Percentiles rank a stretch among this genome's conserved stretches.
These are phyloP conservation scores for Kradibia gibbosae DNA, from an alignment of 1,140 invertebrate genomes.

Conservation along the genomic window DNA sequence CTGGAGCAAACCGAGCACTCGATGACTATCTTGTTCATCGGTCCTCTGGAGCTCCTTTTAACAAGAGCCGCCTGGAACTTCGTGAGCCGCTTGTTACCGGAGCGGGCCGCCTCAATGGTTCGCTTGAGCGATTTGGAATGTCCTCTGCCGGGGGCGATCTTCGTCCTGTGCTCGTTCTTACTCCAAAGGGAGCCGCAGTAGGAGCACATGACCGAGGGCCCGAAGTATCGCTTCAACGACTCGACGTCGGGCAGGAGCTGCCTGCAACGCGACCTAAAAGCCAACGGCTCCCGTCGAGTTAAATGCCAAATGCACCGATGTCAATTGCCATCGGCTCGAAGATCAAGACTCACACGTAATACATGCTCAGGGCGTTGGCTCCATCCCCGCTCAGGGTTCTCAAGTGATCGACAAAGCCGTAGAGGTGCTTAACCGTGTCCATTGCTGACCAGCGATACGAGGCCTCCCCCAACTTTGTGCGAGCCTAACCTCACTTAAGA, in stretches of 20 bases:
- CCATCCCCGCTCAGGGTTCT: conserved; percentile 50
- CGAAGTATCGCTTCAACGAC: conserved; percentile 61
- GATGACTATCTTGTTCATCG: conserved; percentile 61
- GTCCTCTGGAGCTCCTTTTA: conserved; percentile 59
- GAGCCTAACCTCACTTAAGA: too few species aligned
- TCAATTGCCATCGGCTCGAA: conserved; percentile 16
- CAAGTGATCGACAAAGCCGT: conserved; percentile 60
- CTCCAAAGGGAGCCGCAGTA: conserved; percentile 65
- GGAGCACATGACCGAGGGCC: conserved; percentile 60
- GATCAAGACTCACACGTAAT: conserved; percentile 59
- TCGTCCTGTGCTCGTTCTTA: conserved; percentile 55
- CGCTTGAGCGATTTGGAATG: conserved; percentile 56
- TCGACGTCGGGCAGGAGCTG: conserved; percentile 41
- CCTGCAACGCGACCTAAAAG: conserved; percentile 60
- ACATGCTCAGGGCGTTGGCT: conserved; percentile 51
- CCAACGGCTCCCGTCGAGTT: too few species aligned
- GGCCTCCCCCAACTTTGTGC: too few species aligned
- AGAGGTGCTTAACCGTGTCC: conserved; percentile 59
- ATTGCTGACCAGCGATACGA: too few species aligned
- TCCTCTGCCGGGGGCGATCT: conserved; percentile 56
- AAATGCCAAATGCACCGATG: too few species aligned
- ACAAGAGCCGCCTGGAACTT: conserved; percentile 55
- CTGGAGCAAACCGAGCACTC: conserved; percentile 62
- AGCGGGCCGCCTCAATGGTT: conserved; percentile 44
- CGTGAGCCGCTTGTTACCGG: conserved; percentile 50